Evolutionary conservation across 2,113 vertebrate species (phyloP).

Genomic region (Chloropsis cyanopogon): DNA sequence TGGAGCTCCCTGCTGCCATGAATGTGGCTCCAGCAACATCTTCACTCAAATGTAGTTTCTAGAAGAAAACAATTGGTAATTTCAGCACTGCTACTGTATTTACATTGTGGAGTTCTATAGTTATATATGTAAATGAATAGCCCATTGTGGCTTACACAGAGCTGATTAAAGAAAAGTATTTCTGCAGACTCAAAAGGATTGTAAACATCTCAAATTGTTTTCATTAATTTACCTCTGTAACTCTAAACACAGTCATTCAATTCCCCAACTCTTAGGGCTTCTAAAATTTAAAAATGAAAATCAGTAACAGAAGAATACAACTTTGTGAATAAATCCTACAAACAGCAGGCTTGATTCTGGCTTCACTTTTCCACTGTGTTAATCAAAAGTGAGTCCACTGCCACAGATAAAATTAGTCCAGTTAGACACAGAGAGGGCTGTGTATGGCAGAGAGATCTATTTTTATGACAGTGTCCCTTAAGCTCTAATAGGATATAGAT

Average conservation of each 20-base stretch:
- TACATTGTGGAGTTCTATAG: not conserved
- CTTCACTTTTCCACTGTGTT: not conserved
- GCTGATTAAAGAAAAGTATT: not conserved
- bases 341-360: not conserved
- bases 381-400: not conserved
- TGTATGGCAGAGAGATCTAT: not conserved
- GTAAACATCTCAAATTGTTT: not conserved
- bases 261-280: not conserved
- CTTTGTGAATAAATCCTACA: not conserved
- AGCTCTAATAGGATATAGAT: not conserved
- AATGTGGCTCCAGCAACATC: conserved; percentile 98
- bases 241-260: not conserved
- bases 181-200: not conserved
- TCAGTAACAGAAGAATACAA: not conserved
- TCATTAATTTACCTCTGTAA: not conserved
- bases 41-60: conserved; percentile 95
- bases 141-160: not conserved
- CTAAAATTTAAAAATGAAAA: not conserved
- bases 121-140: not conserved
- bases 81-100: not conserved
- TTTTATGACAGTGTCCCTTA: not conserved
- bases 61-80: conserved; percentile 35
- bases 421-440: not conserved
- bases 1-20: conserved; percentile 98
- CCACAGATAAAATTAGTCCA: not conserved